Base-by-base conservation (phyloP, 1,140 invertebrate species). In the Chelonus insularis region DNA sequence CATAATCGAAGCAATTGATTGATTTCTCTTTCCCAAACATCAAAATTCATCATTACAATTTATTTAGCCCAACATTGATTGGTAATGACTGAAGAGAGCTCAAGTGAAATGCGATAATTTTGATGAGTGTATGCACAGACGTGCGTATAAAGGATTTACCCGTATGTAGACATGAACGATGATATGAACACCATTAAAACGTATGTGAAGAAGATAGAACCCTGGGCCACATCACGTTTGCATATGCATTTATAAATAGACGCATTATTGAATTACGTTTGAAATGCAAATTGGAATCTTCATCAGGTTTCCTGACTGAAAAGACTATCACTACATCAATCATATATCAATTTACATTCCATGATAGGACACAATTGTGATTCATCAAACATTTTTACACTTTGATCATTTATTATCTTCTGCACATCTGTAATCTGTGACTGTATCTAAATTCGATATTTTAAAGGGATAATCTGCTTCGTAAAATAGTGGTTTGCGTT, bases 261-360 rank as follows among this genome's bases (percentile, higher is more conserved):
- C 25, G 29, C 32, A 25, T 52, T 52, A 52, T 52, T 16, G 50
- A 52, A 52, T 52, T 52, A 21, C 29, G 32, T 52, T 52, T 52
- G 50, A 52, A 52, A 52, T 52, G 50, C 50, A 52, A 52, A 52
- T 52, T 18, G 7, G 34, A 52, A 52, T 21, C 50, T 52, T 52
- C 41, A 29, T 45, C 16, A 21, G 21, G 47, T 52, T 52, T 21
- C 14, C 50, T 52, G 29, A 12, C 25, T 21, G 9, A 12, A 21
- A 16, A 7, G n/a, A 32, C 12, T 48, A 23, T 48, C 45, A 23
- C 8, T 48, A 48, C 12, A 45, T 45, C 45, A 7, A 23, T 12
- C 3, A 39, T 39, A 39, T 23, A 25, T 52, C 25, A 34, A 52
- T 52, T 36, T 34, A 12, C 16, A 52, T 52, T 36, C 4, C 12